Evolutionary conservation across 2,113 vertebrate species (phyloP), one percentile per base, ranked within the genome.

Genomic region (Camarhynchus parvulus): DNA sequence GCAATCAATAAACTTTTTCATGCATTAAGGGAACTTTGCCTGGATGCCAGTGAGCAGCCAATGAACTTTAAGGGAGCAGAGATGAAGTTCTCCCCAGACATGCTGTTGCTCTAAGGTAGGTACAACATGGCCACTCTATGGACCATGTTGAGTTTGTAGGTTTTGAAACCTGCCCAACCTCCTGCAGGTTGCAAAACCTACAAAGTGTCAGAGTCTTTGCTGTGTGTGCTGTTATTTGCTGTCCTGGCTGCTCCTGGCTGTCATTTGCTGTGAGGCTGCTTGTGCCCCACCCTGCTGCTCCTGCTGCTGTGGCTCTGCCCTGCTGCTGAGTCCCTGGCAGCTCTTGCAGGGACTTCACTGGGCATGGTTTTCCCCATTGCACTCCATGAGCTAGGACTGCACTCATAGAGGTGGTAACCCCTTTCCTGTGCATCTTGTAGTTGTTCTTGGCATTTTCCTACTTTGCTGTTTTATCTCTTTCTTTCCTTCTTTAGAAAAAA

Each of bases 111-210:
- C 21, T 31, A 13, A 77, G 33, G 52, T 42, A 31, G 14, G 2
- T 22, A 8, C 9, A 14, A 49, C 9, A 3, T 9, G 30, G 5
- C 44, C 9, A 9, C 11, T 50, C 35, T 24, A 1, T 2, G 20
- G 18, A 16, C 44, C 18, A 20, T 44, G 17, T 44, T 44, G 42
- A 44, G 42, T 44, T 44, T 18, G 42, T 44, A 44, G 17, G 42
- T 18, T 44, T 44, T 44, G 42, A 44, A 44, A 44, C 42, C 18
- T 35, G 44, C 25, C 25, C 31, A 50, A 5, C 52, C 20, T 59
- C 31, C 52, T 3, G 0, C 20, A 21, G 61, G 10, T 28, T 67
- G 21, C 35, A 76, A 6, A 58, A 31, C 21, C 35, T 21, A 8
- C 25, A 2, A 4, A 67, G 31, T 35, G 35, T 42, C 1, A 0